phyloP scores from a whole-genome alignment of 2,888 invertebrate genomes.

The Phalera bucephala region DNA sequence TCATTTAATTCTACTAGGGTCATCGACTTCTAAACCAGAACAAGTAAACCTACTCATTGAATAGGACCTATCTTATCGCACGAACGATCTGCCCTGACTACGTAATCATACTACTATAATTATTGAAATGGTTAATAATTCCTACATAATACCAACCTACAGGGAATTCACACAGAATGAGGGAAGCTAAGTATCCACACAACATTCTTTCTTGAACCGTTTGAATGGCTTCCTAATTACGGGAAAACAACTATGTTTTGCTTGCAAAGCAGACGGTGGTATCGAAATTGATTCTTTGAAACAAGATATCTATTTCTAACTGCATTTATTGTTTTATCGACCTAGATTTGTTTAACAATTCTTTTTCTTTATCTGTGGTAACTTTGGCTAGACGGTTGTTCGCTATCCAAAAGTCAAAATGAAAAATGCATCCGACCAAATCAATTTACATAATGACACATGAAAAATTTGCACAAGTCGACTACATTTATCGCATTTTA shows the following conservation, averaged over 20 bases:
- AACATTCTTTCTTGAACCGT: slow-evolving; percentile 29
- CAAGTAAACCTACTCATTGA: slow-evolving; percentile 1
- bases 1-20: too few relatives aligned
- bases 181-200: slow-evolving; percentile 41
- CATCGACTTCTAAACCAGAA: too few relatives aligned
- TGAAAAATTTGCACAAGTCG: slow-evolving; percentile 6
- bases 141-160: slow-evolving; percentile 5
- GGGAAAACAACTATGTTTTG: slow-evolving; percentile 39
- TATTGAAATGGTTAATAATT: slow-evolving; percentile 14
- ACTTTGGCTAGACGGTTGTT: too few relatives aligned
- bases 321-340: too few relatives aligned
- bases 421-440: slow-evolving; percentile 2
- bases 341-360: too few relatives aligned
- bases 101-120: slow-evolving; percentile 10
- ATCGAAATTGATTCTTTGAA: too few relatives aligned
- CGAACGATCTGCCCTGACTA: slow-evolving; percentile 4
- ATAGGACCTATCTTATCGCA: slow-evolving; percentile 1
- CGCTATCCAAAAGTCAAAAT: too few relatives aligned
- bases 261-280: too few relatives aligned
- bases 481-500: slow-evolving; percentile 10
- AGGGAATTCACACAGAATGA: slow-evolving; percentile 23
- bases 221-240: slow-evolving; percentile 33
- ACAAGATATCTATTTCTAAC: too few relatives aligned
- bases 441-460: slow-evolving; percentile 14
- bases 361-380: too few relatives aligned